Evolutionary conservation across 2,797 vertebrate genomes (phyloP).

Genomic region (Hirundo rustica): DNA sequence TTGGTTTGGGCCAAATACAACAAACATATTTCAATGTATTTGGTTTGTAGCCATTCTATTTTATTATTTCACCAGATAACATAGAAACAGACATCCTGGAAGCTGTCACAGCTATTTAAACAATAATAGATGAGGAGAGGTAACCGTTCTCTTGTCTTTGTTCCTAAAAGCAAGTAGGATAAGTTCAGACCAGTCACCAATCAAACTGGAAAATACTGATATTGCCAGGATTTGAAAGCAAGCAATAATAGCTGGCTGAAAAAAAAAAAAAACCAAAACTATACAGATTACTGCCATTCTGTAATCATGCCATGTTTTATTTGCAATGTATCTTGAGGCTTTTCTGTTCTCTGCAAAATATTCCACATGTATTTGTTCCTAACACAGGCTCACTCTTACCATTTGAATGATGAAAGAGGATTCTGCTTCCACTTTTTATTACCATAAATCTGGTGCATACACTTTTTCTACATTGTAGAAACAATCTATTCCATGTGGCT

Average conservation of each 20-base stretch:
- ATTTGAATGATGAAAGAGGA: neutral
- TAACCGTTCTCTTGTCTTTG: conserved; percentile 28
- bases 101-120: conserved; percentile 59
- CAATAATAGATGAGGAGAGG: conserved; percentile 38
- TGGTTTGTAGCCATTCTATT: conserved; percentile 49
- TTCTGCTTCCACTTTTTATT: neutral
- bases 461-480: neutral
- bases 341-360: neutral
- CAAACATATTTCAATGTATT: conserved; percentile 47
- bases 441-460: neutral
- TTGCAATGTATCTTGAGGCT: neutral
- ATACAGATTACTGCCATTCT: neutral
- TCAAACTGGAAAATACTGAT: conserved; percentile 38
- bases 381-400: neutral
- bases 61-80: conserved; percentile 46
- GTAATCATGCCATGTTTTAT: neutral
- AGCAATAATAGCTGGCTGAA: neutral
- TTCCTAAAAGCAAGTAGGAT: conserved; percentile 28
- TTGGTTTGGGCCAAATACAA: conserved; percentile 26
- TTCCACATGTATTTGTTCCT: neutral
- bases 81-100: conserved; percentile 46
- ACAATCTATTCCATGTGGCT: neutral
- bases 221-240: conserved; percentile 29
- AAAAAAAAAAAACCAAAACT: neutral
- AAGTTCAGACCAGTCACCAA: conserved; percentile 32